Conservation (phyloP, 1,140 invertebrate genomes). For the Babylonia areolata region DNA sequence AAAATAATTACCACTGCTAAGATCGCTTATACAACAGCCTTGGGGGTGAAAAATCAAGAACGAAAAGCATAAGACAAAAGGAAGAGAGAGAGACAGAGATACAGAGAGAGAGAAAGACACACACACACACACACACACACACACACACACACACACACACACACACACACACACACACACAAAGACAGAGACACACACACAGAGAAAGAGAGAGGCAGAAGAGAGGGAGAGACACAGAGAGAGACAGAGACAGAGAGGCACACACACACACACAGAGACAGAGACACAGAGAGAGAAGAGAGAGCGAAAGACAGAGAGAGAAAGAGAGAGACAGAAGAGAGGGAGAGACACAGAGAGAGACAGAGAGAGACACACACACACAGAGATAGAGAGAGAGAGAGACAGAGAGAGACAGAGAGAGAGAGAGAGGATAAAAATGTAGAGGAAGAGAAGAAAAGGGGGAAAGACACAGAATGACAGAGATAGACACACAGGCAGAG, state of each 20-base stretch:
- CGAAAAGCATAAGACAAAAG: too few relatives aligned
- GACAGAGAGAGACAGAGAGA: background rate
- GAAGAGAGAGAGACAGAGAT: slow-evolving; percentile 8
- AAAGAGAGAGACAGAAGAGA: background rate
- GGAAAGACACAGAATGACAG: background rate
- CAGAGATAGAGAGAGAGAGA: background rate
- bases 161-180: background rate
- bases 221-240: too few relatives aligned
- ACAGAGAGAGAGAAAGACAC: background rate
- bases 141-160: background rate
- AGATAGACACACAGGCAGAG: background rate
- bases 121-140: background rate
- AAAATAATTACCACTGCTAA: too few relatives aligned
- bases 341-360: slow-evolving; percentile 31
- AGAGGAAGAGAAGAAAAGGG: background rate
- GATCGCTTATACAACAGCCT: too few relatives aligned
- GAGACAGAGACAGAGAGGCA: too few relatives aligned
- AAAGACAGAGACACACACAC: background rate
- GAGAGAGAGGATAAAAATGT: background rate
- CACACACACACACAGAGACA: too few relatives aligned
- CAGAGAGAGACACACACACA: slow-evolving; percentile 19
- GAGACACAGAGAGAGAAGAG: too few relatives aligned
- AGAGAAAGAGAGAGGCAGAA: too few relatives aligned
- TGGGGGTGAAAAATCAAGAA: too few relatives aligned
- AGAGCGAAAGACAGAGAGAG: too few relatives aligned